Evolutionary conservation across 2,113 vertebrate genomes (phyloP).

Genomic region (Cnemophilus loriae): DNA sequence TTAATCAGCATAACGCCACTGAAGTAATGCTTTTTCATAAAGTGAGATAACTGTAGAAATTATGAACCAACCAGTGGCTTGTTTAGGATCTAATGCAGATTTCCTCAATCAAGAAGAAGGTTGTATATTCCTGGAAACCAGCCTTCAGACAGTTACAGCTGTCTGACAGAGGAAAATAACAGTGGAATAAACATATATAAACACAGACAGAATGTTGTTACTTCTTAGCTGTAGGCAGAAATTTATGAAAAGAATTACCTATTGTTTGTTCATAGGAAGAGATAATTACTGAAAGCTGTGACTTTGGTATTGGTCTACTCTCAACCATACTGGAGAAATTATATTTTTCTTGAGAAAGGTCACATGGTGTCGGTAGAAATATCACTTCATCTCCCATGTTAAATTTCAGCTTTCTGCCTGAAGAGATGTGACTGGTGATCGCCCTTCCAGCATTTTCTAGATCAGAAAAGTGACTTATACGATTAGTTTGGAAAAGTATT

Average conservation of each 20-base stretch:
- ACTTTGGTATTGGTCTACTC: slow-evolving; percentile 72
- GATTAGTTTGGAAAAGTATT: background rate
- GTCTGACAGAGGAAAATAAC: background rate
- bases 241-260: slow-evolving; percentile 73
- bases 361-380: slow-evolving; percentile 65
- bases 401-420: slow-evolving; percentile 71
- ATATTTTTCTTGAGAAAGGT: slow-evolving; percentile 81
- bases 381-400: slow-evolving; percentile 48
- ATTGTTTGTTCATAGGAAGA: slow-evolving; percentile 82
- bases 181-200: background rate
- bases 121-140: background rate
- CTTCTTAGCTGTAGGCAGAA: background rate
- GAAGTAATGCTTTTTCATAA: background rate
- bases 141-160: background rate
- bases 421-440: background rate
- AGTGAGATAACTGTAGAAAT: background rate
- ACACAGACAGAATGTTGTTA: background rate
- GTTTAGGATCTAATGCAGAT: background rate
- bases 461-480: background rate
- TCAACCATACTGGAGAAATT: slow-evolving; percentile 68
- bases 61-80: background rate
- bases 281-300: slow-evolving; percentile 73
- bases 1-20: background rate
- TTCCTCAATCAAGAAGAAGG: background rate
- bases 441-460: slow-evolving; percentile 51